Percentiles rank a stretch among this genome's conserved stretches.
Evolutionary conservation across 2,888 invertebrate genomes (phyloP).

Genomic region (Ischnus inquisitorius): DNA sequence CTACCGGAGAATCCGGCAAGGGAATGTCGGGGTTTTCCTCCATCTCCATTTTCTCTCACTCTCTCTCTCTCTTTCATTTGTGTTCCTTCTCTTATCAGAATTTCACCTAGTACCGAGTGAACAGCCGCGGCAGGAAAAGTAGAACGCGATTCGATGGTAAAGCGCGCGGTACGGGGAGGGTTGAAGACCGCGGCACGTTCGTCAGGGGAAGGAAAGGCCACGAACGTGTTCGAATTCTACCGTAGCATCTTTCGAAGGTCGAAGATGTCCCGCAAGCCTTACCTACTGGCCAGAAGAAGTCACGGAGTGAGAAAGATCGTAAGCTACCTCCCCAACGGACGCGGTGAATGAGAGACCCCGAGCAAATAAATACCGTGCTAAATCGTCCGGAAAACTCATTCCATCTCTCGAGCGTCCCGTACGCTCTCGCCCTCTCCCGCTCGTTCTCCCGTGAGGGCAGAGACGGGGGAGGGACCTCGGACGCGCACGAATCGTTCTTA

Average conservation of each 20-base stretch:
- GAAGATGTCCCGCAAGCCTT: constrained; percentile 48
- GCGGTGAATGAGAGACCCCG: constrained; percentile 68
- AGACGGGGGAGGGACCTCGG: constrained; percentile 25
- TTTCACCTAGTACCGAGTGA: constrained; percentile 2
- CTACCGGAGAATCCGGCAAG: not conserved
- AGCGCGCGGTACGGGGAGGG: constrained; percentile 15
- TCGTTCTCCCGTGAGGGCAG: constrained; percentile 15
- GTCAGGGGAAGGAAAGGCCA: constrained; percentile 47
- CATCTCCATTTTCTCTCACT: no score
- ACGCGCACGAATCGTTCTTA: constrained; percentile 68
- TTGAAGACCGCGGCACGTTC: constrained; percentile 65
- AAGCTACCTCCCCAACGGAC: constrained; percentile 48
- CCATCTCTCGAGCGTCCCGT: constrained; percentile 74
- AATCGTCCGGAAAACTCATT: constrained; percentile 82
- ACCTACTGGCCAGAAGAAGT: constrained; percentile 36
- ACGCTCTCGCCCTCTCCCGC: constrained; percentile 55
- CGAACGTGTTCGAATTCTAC: constrained; percentile 66
- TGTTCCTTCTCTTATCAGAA: constrained; percentile 4
- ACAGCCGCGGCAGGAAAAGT: not conserved
- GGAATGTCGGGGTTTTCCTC: constrained; percentile 28
- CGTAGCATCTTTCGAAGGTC: constrained; percentile 53
- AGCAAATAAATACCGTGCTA: constrained; percentile 81
- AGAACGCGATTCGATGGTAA: constrained; percentile 14
- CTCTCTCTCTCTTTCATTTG: constrained; percentile 1
- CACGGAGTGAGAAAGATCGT: constrained; percentile 34